Evolutionary conservation across 2,888 invertebrate species (phyloP).

Genomic region (Pachliopta kotzebuea): DNA sequence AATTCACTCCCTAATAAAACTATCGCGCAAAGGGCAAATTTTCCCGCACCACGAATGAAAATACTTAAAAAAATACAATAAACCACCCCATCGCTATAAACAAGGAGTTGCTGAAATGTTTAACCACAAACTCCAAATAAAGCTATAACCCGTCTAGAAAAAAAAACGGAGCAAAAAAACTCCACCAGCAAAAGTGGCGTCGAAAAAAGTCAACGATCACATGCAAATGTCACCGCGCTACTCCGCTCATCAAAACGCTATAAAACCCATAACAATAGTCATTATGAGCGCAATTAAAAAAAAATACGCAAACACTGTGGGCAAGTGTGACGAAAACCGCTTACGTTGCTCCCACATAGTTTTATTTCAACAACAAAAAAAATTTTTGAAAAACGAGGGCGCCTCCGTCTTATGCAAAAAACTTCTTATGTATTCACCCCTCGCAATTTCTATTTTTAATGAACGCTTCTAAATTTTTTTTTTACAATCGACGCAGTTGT

Average conservation of each 20-base stretch:
- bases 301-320: constrained; percentile 65
- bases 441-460: constrained; percentile 77
- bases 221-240: constrained; percentile 75
- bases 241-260: constrained; percentile 70
- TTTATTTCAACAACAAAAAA: constrained; percentile 64
- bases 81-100: constrained; percentile 69
- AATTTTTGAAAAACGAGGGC: constrained; percentile 67
- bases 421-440: constrained; percentile 79
- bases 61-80: constrained; percentile 59
- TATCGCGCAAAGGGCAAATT: constrained; percentile 30
- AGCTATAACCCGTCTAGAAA: constrained; percentile 67
- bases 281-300: constrained; percentile 77
- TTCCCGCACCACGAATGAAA: constrained; percentile 42
- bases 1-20: constrained; percentile 21
- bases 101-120: constrained; percentile 71
- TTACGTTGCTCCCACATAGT: constrained; percentile 77
- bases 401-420: constrained; percentile 78
- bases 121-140: constrained; percentile 74
- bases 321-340: constrained; percentile 79
- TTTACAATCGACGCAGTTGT: constrained; percentile 74
- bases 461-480: constrained; percentile 74
- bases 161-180: constrained; percentile 64
- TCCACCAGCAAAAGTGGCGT: constrained; percentile 66
- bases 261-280: constrained; percentile 77
- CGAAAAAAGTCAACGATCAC: constrained; percentile 67